These are phyloP conservation scores for Copidosoma floridanum DNA, from an alignment of 1,140 invertebrate species.

Conservation along the genomic window DNA sequence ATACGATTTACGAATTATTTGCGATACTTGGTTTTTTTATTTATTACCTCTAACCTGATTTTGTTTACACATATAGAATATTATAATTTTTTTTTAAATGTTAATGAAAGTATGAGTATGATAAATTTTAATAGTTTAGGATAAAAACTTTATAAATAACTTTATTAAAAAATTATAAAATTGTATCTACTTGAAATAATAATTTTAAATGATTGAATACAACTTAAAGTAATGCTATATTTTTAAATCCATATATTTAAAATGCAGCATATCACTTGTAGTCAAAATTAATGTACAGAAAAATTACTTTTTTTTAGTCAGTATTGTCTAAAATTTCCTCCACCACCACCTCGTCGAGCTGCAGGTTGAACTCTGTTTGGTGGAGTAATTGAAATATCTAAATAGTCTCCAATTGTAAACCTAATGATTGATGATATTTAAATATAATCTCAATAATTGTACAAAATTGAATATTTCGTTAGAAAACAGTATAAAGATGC, in stretches of 20 bases:
- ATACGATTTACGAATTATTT: conserved; percentile 26
- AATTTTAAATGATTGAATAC: too few species aligned
- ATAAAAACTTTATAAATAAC: too few species aligned
- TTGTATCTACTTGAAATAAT: neutral
- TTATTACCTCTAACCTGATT: too few species aligned
- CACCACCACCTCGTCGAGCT: conserved; percentile 59
- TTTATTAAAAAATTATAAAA: neutral
- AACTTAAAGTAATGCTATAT: too few species aligned
- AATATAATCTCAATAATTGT: neutral
- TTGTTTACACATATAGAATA: too few species aligned
- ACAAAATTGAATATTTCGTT: neutral
- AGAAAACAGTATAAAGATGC: neutral
- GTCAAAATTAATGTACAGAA: conserved; percentile 6
- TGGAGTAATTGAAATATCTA: conserved; percentile 95
- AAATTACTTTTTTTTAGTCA: conserved; percentile 54
- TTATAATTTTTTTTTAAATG: too few species aligned
- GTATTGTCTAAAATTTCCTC: conserved; percentile 60
- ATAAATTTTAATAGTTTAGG: neutral
- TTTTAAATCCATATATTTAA: too few species aligned
- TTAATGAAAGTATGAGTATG: neutral
- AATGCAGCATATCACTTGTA: conserved; percentile 3
- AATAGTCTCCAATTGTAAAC: conserved; percentile 92
- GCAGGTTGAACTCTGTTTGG: conserved; percentile 74
- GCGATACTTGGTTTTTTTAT: too few species aligned
- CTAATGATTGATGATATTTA: conserved; percentile 54